A percentile compares a stretch with the other conserved stretches of the same genome.
Evolutionary conservation across 1,140 invertebrate genomes (phyloP).

Genomic region (Cheumatopsyche charites): DNA sequence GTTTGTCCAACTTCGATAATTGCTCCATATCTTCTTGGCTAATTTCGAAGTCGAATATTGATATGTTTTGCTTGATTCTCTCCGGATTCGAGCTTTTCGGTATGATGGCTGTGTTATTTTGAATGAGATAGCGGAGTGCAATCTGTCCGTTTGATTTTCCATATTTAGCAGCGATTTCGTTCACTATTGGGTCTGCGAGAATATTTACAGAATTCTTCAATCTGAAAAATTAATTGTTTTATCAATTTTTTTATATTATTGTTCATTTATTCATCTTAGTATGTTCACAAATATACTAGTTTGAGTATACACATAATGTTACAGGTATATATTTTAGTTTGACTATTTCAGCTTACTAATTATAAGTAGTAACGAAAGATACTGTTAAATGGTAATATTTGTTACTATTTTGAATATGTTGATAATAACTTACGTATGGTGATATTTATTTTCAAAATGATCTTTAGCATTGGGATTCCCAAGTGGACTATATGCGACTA

Average conservation of each 20-base stretch:
- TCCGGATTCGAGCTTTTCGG: conserved; percentile 63
- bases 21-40: conserved; percentile 61
- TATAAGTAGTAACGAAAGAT: no score
- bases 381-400: not conserved
- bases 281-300: not conserved
- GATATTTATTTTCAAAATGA: conserved; percentile 61
- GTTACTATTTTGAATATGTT: not conserved
- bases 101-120: conserved; percentile 62
- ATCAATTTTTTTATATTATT: conserved; percentile 9
- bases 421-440: conserved; percentile 59
- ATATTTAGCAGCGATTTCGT: conserved; percentile 58
- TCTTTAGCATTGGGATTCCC: conserved; percentile 64
- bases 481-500: conserved; percentile 87
- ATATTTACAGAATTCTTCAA: conserved; percentile 63
- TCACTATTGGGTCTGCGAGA: conserved; percentile 62
- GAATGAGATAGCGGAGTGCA: conserved; percentile 62
- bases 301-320: conserved; percentile 12
- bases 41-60: conserved; percentile 70
- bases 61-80: conserved; percentile 64
- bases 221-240: conserved; percentile 45
- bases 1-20: conserved; percentile 66
- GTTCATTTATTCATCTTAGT: not conserved
- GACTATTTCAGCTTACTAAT: no score
- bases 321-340: not conserved
- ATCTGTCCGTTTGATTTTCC: conserved; percentile 63